These are phyloP conservation scores for Cryptoprocta ferox DNA, from an alignment of 2,797 vertebrate genomes.

Conservation along the genomic window DNA sequence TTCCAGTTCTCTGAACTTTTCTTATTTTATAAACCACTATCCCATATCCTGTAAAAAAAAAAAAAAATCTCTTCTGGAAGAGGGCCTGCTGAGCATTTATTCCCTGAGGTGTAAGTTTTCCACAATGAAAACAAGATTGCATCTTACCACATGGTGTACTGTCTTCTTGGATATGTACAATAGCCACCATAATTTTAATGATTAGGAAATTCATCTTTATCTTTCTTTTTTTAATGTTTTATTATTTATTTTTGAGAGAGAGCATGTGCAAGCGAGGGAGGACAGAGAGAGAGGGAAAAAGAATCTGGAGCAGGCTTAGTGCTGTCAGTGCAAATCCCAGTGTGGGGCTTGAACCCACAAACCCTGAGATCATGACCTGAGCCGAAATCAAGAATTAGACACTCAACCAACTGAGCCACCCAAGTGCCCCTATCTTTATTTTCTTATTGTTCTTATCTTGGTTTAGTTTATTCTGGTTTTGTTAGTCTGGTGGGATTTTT, in stretches of 20 bases:
- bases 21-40: not conserved
- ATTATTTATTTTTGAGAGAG: too few relatives aligned
- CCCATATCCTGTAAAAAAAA: not conserved
- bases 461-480: not conserved
- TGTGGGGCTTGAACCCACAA: too few relatives aligned
- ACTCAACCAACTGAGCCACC: too few relatives aligned
- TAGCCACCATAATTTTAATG: not conserved
- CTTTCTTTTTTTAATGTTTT: not conserved
- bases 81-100: not conserved
- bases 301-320: too few relatives aligned
- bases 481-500: not conserved
- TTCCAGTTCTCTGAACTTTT: not conserved
- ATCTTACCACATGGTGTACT: not conserved
- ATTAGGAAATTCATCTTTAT: not conserved
- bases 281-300: too few relatives aligned
- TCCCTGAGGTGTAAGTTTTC: not conserved
- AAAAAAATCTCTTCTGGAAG: not conserved
- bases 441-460: slow-evolving; percentile 25
- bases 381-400: too few relatives aligned
- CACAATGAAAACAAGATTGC: not conserved
- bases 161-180: not conserved
- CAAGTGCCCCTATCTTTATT: not conserved
- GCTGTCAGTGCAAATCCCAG: too few relatives aligned
- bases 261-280: too few relatives aligned
- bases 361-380: too few relatives aligned